Base-by-base conservation (phyloP, 2,113 vertebrate genomes). In the Nannobrachium achirus region DNA sequence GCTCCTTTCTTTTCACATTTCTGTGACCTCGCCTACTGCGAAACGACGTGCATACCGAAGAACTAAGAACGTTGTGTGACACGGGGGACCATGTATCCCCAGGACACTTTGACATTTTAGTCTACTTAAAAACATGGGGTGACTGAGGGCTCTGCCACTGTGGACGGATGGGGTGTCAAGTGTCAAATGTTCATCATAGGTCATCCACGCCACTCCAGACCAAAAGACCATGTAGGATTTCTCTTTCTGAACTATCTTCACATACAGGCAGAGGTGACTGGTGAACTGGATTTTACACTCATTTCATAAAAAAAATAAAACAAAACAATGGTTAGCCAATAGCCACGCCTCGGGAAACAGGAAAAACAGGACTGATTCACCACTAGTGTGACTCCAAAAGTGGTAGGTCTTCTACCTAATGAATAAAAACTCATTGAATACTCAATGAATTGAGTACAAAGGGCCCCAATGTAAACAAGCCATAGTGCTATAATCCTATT, bases 51-150 rank as follows among this genome's bases (percentile, higher is more conserved):
- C 42, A 66, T 7, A 48, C 10, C 39, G 52, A n/a, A 59, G 9
- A 2, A 56, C 53, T 40, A n/a, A 51, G 5, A 40, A 44, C 2
- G 3, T 33, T 33, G 10, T 40, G 13, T 48, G 46, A 3, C 10
- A 41, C 18, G 5, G 40, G 38, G 7, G 51, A 0, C 50, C 33
- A 69, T 18, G 40, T 63, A 58, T 57, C 39, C n/a, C 67, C 25
- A 42, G 5, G 14, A 13, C 39, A 55, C 10, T 11, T 7, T 50
- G 58, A 44, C 56, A 73, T 62, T n/a, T 68, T 60, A 56, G 20
- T 10, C 41, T 66, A 18, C 19, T 1, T n/a, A 52, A 66, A 20
- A 16, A 16, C 44, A 67, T 1, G 20, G 19, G 57, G 20, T 63
- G 55, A 68, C 10, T 16, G 11, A 65, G 16, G 0, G 3, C 41